A percentile compares a stretch with the other conserved stretches of the same genome.
Evolutionary conservation across 2,888 invertebrate species (phyloP).

Genomic region (Himalopsyche anomala): DNA sequence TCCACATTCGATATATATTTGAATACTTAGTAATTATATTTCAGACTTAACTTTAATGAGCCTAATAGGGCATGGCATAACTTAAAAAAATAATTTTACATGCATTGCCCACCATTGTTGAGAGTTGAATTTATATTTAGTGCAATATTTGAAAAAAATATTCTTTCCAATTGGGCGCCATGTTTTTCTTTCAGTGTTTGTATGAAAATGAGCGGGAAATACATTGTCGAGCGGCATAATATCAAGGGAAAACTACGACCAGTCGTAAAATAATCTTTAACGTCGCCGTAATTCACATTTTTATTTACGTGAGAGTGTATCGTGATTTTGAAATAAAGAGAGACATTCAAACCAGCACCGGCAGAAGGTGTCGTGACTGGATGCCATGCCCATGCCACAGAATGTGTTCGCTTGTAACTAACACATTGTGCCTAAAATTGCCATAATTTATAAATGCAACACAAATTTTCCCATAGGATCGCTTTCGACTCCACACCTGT

Average conservation of each 20-base stretch:
- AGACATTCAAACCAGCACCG: not conserved
- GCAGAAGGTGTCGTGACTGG: conserved; percentile 3
- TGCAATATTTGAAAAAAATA: too few relatives aligned
- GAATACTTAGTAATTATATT: too few relatives aligned
- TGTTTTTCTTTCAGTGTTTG: not conserved
- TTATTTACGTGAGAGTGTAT: conserved; percentile 17
- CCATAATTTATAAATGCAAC: conserved; percentile 33
- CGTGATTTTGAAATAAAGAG: conserved; percentile 25
- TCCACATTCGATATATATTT: too few relatives aligned
- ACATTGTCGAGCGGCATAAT: not conserved
- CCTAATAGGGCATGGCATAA: too few relatives aligned
- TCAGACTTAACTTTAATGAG: too few relatives aligned
- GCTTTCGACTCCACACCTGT: conserved; percentile 26
- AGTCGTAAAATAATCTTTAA: conserved; percentile 18
- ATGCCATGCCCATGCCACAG: conserved; percentile 4
- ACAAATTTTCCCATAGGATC: conserved; percentile 38
- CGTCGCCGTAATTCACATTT: conserved; percentile 17
- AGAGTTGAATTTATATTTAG: too few relatives aligned
- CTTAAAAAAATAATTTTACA: too few relatives aligned
- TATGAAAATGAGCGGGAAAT: conserved; percentile 19
- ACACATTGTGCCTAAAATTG: conserved; percentile 35
- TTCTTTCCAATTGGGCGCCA: too few relatives aligned
- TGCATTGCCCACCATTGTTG: too few relatives aligned
- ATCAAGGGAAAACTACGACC: not conserved
- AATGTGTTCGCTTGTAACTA: conserved; percentile 26